A percentile compares a stretch with the other conserved stretches of the same genome.
These are phyloP conservation scores for Perdita meconis DNA, from an alignment of 2,888 invertebrate species.

Conservation along the genomic window DNA sequence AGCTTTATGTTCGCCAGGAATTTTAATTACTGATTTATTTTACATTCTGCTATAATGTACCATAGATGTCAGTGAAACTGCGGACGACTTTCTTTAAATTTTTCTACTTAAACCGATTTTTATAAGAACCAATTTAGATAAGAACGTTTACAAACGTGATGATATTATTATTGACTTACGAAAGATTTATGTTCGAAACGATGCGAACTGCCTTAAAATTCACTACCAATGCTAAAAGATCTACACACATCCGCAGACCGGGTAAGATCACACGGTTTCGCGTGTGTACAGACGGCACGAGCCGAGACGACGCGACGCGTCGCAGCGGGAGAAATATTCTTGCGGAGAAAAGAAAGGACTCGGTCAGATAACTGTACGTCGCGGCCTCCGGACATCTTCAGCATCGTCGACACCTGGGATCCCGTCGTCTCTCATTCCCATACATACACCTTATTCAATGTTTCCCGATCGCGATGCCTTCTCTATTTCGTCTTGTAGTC, in stretches of 20 bases:
- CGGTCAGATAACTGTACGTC: slow-evolving; percentile 84
- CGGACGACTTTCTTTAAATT: no score
- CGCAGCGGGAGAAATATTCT: slow-evolving; percentile 45
- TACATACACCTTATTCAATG: slow-evolving; percentile 36
- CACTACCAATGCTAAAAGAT: neutral
- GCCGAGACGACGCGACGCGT: slow-evolving; percentile 22
- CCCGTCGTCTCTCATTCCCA: slow-evolving; percentile 64
- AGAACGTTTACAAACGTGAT: no score
- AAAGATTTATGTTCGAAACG: neutral
- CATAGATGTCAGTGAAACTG: no score
- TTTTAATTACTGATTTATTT: no score
- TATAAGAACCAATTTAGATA: no score
- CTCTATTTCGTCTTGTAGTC: neutral
- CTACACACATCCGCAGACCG: no score
- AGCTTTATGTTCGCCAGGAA: no score
- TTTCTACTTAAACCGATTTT: no score
- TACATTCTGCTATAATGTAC: no score
- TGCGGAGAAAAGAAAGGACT: slow-evolving; percentile 78
- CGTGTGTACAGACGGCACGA: slow-evolving; percentile 41
- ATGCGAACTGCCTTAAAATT: neutral
- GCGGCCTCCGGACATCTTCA: slow-evolving; percentile 81
- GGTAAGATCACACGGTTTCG: slow-evolving; percentile 8
- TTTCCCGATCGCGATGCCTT: slow-evolving; percentile 24
- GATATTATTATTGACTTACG: no score
- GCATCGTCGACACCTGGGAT: slow-evolving; percentile 67